Evolutionary conservation across 2,113 vertebrate genomes (phyloP).

Genomic region (Pteropus alecto): DNA sequence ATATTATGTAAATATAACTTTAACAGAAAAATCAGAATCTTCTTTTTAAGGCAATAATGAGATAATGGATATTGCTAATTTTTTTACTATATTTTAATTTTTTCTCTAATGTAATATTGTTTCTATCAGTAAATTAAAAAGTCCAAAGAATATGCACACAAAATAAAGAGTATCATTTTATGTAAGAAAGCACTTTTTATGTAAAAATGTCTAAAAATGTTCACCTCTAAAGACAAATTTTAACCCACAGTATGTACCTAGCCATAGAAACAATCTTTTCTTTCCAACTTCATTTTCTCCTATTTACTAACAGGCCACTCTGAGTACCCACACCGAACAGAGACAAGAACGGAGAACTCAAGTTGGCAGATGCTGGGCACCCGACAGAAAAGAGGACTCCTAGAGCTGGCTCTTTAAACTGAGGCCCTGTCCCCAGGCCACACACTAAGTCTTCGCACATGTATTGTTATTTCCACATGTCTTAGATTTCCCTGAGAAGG

Average conservation of each 20-base stretch:
- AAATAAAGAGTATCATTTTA: background rate
- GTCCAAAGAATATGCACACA: background rate
- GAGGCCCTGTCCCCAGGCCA: background rate
- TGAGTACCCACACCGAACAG: background rate
- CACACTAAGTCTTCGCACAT: background rate
- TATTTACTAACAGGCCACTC: background rate
- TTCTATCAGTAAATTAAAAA: background rate
- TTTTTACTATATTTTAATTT: background rate
- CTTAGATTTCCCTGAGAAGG: background rate
- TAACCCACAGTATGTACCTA: background rate
- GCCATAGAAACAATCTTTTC: background rate
- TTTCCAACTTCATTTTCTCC: background rate
- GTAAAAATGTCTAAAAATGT: background rate
- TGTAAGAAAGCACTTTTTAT: background rate
- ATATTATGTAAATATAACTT: background rate
- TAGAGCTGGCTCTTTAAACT: background rate
- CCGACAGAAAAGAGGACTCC: background rate
- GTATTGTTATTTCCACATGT: background rate
- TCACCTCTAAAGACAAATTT: background rate
- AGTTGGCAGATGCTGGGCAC: no score
- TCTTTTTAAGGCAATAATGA: background rate
- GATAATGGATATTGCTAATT: background rate
- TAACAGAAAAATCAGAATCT: background rate
- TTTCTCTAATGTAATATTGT: background rate
- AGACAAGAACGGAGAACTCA: background rate